Conservation (phyloP, 2,113 vertebrate genomes). For the Tauraco erythrolophus region DNA sequence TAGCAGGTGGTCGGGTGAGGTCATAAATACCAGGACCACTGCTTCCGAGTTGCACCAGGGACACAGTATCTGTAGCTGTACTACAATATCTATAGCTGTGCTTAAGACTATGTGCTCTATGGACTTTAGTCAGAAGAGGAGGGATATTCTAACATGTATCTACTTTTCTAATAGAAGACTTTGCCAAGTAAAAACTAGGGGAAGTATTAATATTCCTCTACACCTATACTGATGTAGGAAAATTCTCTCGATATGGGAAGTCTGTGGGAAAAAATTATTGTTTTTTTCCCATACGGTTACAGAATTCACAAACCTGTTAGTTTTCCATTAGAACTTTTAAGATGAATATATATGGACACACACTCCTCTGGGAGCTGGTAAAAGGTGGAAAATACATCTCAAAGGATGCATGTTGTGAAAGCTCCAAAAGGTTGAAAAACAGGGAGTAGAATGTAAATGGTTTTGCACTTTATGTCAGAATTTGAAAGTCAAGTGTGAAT, state of each 20-base stretch:
- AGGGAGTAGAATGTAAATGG: background rate
- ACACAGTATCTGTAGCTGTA: background rate
- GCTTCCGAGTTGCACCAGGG: background rate
- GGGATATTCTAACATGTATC: background rate
- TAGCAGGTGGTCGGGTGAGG: background rate
- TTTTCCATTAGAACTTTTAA: background rate
- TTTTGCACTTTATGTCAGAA: background rate
- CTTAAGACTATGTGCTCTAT: background rate
- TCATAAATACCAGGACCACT: background rate
- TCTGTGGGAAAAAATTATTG: background rate
- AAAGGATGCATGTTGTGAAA: background rate
- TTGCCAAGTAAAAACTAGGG: background rate
- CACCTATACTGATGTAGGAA: background rate
- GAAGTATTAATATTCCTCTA: background rate
- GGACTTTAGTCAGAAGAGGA: background rate
- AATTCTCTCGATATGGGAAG: background rate
- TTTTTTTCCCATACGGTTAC: background rate
- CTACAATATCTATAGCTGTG: fast-evolving
- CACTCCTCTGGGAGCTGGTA: background rate
- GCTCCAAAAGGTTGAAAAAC: background rate
- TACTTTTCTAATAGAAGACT: background rate
- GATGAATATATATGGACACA: background rate
- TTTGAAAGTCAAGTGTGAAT: background rate
- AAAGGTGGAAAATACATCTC: background rate
- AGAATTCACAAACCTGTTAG: background rate